phyloP scores from a whole-genome alignment of 1,140 invertebrate species.

The Drosophila sucinea region DNA sequence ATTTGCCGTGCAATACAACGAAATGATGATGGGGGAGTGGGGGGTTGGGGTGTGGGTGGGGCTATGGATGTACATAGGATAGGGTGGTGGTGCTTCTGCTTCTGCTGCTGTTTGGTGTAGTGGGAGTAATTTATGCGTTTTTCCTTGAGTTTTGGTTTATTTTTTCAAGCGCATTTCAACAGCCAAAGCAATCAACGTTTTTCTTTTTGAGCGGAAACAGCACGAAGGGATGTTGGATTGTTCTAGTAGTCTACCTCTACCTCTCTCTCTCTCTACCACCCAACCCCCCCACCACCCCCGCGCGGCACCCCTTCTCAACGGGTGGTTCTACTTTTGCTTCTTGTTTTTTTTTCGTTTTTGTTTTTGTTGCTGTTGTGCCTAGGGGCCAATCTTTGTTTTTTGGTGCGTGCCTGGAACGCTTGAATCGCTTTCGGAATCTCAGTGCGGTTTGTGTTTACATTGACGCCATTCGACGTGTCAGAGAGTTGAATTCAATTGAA shows the following conservation, averaged over 20 bases:
- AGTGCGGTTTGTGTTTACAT: slow-evolving; percentile 56
- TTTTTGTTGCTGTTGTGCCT: slow-evolving; percentile 9
- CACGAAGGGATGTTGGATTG: slow-evolving; percentile 69
- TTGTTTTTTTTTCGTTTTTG: not conserved
- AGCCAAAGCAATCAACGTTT: slow-evolving; percentile 74
- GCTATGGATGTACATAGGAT: slow-evolving; percentile 1
- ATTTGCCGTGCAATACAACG: slow-evolving; percentile 41
- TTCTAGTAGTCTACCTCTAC: slow-evolving; percentile 29
- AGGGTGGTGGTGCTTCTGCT: slow-evolving; percentile 30
- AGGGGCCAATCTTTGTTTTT: slow-evolving; percentile 24
- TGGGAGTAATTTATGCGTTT: slow-evolving; percentile 77
- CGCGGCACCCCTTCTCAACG: slow-evolving; percentile 35
- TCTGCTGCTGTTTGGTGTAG: not conserved
- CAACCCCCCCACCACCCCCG: not conserved
- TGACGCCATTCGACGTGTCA: slow-evolving; percentile 65
- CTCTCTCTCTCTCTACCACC: not conserved
- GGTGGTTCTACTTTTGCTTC: slow-evolving; percentile 45
- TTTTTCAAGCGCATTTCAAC: slow-evolving; percentile 80
- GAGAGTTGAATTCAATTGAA: slow-evolving; percentile 54
- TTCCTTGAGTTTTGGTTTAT: slow-evolving; percentile 75
- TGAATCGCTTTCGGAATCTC: slow-evolving; percentile 28
- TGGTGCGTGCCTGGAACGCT: slow-evolving; percentile 51
- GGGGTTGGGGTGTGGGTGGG: slow-evolving; percentile 1
- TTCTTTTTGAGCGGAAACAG: slow-evolving; percentile 68
- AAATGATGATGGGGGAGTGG: not conserved